Evolutionary conservation across 2,888 invertebrate genomes (phyloP).

Genomic region (Caenorhabditis zanzibari): DNA sequence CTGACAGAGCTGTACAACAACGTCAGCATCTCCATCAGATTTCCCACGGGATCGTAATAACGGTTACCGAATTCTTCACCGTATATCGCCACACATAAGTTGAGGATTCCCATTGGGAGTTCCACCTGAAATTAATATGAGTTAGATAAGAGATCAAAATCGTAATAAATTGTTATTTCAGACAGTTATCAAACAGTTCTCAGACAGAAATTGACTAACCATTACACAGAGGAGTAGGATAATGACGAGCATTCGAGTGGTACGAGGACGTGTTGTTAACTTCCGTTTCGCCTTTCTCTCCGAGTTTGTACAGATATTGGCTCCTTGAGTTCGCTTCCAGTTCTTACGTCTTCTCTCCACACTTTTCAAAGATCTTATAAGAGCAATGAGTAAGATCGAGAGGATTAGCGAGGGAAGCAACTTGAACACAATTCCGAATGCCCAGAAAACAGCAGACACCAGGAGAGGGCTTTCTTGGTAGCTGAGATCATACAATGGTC

Average conservation of each 20-base stretch:
- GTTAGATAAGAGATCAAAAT: constrained; percentile 19
- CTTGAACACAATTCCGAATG: constrained; percentile 79
- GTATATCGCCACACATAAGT: constrained; percentile 75
- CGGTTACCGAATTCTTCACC: constrained; percentile 75
- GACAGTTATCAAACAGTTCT: neutral
- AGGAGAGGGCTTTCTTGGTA: constrained; percentile 69
- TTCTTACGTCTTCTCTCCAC: constrained; percentile 73
- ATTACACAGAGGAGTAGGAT: constrained; percentile 75
- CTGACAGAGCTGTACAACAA: constrained; percentile 78
- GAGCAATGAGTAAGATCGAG: constrained; percentile 70
- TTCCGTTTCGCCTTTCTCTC: constrained; percentile 70
- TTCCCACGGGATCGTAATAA: constrained; percentile 78
- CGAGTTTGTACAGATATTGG: constrained; percentile 65
- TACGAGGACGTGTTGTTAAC: constrained; percentile 69
- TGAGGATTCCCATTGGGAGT: constrained; percentile 77
- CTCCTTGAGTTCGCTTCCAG: constrained; percentile 68
- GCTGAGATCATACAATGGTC: constrained; percentile 65
- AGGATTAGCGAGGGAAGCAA: constrained; percentile 75
- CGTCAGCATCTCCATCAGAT: constrained; percentile 80
- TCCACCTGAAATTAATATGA: constrained; percentile 69
- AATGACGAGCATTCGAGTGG: constrained; percentile 77
- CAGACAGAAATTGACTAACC: constrained; percentile 58
- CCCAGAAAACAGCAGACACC: constrained; percentile 76
- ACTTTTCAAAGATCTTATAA: constrained; percentile 75
- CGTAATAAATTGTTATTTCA: constrained; percentile 10